phyloP scores from a whole-genome alignment of 2,113 vertebrate genomes.

The Crotalus helleri region DNA sequence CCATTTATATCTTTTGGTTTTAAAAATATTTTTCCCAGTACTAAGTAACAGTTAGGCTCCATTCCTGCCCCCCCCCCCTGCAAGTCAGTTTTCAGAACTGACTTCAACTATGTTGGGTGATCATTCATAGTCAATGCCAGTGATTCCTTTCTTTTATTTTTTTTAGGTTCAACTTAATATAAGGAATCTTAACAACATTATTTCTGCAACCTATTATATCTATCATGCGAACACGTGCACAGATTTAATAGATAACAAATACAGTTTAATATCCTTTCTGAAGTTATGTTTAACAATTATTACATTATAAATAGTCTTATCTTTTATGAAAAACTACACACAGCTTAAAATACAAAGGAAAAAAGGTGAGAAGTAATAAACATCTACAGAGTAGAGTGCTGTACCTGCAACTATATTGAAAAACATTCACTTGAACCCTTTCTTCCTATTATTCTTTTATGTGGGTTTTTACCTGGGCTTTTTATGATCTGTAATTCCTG shows the following conservation, averaged over 20 bases:
- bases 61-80: not conserved
- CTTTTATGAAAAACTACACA: not conserved
- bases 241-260: not conserved
- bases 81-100: not conserved
- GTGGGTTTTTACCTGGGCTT: not conserved
- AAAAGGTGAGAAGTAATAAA: not conserved
- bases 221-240: not conserved
- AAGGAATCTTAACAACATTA: not conserved
- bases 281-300: not conserved
- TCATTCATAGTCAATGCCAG: not conserved
- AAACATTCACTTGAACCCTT: not conserved
- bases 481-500: not conserved
- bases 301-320: not conserved
- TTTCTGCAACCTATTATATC: not conserved
- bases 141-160: not conserved
- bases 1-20: not conserved
- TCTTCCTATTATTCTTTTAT: not conserved
- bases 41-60: not conserved
- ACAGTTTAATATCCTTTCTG: not conserved
- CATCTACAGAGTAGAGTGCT: not conserved
- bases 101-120: not conserved
- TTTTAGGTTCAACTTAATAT: not conserved
- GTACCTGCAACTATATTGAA: not conserved
- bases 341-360: not conserved
- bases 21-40: not conserved